Base-by-base conservation (phyloP, 2,888 invertebrate genomes). In the Acronicta leporina region DNA sequence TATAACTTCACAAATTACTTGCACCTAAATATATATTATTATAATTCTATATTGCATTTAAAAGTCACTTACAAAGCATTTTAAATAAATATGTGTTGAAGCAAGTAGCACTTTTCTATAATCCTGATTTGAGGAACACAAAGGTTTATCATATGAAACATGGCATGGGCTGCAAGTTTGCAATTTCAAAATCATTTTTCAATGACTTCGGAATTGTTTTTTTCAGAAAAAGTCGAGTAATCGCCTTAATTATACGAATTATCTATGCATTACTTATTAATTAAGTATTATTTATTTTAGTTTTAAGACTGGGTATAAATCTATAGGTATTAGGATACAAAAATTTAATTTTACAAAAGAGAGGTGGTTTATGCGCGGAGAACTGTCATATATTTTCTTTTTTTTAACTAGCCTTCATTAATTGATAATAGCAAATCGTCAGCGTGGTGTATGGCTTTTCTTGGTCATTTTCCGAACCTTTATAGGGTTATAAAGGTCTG, bases 241-340 rank as follows among this genome's bases (percentile, higher is more conserved):
- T 15, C 35, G 1, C 43, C 53, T 60, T 41, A 68, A 4, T 16
- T 14, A n/a, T 6, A 35, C 8, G 46, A 63, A 25, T 3, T 10
- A 42, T 10, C 15, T 63, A 46, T 0, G 25, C 10, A 4, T 51
- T 47, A 55, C 33, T 64, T 53, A 15, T 47, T 40, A 47, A 70
- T 43, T 70, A 68, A 71, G 53, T 65, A 59, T 41, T 45, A 50
- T 43, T 41, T 14, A 35, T 60, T 20, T 58, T 47, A 55, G 58
- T 53, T 53, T 50, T 63, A 47, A 46, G 45, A 63, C 20, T 56
- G 68, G 58, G 44, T 74, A 58, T 57, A 65, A 44, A 50, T 30
- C 63, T 63, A 60, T 53, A 44, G 35, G 27, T 62, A 65, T 20
- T 70, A 68, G 61, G 41, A 61, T 73, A 69, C 35, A 75, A 75